Base-by-base conservation (phyloP, 2,888 invertebrate species). In the Hypomecis punctinalis region DNA sequence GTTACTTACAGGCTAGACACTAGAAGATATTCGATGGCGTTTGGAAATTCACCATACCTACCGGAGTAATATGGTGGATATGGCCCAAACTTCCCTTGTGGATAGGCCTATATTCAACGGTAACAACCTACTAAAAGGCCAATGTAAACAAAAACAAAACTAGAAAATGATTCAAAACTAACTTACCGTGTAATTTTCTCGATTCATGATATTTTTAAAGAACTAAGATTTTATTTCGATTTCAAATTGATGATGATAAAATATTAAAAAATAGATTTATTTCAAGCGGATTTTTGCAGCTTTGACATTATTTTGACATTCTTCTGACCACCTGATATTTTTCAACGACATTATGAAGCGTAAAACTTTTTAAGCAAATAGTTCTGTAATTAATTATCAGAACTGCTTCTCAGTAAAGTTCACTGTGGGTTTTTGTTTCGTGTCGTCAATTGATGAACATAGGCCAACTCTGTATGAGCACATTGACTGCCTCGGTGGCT, bases 231-330 rank as follows among this genome's bases (percentile, higher is more conserved):
- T 66, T 59, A 54, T 56, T 33, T 10, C 4, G 46, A 8, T 9
- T 46, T 40, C 45, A 59, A 49, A 59, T 10, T 54, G 59, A 52
- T 36, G 23, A 43, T 13, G 11, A 9, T n/a, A 62, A 54, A 57
- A 49, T 7, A 10, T 39, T 48, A 35, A 67, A 53, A 48, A 48
- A 47, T 39, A 37, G 48, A 37, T 49, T 23, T 13, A 47, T 10
- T 57, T 11, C 23, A 39, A 48, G 59, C 35, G n/a, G 63, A 66
- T 66, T 66, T 68, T 66, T 68, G 42, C 46, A 53, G 45, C 23
- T 40, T 61, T 57, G 63, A 66, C 68, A 70, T 66, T 61, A 53
- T 63, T 60, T 67, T 62, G 64, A 66, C 56, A 40, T 59, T 49
- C 11, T 13, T 8, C 40, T 0, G 13, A 10, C 8, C 11, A 33